Evolutionary conservation across 2,888 invertebrate genomes (phyloP), one percentile per base, ranked within the genome.

Genomic region (Lasiommata megera): DNA sequence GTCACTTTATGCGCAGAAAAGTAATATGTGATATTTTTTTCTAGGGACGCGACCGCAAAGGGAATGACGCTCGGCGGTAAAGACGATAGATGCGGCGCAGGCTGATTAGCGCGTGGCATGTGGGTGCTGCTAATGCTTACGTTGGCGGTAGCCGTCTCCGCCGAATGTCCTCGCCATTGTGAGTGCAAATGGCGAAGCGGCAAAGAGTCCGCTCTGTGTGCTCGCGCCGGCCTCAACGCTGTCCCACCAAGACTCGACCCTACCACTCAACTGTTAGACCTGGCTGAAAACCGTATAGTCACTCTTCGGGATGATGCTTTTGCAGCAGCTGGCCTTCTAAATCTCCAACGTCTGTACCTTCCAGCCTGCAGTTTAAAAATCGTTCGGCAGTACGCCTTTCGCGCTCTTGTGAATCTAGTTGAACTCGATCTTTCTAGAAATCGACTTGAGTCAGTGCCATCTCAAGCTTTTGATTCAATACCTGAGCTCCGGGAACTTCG

Each of bases 111-210:
- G 78, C 78, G 87, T 80, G 94, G 93, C 65, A 90, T 89, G 78
- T 96, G 88, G 88, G 94, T 94, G 77, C 76, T 85, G 80, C 74
- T 87, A 74, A 72, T 85, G 82, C 77, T 86, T 66, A 78, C 85
- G 66, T 73, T 88, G 81, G 86, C 84, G 77, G 87, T 84, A 73
- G 85, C 84, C 75, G 90, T 91, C 71, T 84, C 90, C 73, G 93
- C 93, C 74, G 94, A 94, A 71, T 95, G 95, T 78, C 95, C 95
- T 53, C 92, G 92, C 63, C 92, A 94, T 70, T 97, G 96, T 88
- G 95, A 96, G 84, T 96, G 96, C 92, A 96, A 96, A 86, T 97
- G 96, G 96, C 95, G 95, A 81, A 94, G 94, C 77, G 96, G 96
- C 72, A 96, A 96, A 83, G 96, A 96, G 85, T 95, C 96, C 50